A percentile compares a stretch with the other conserved stretches of the same genome.
phyloP scores from a whole-genome alignment of 37 sponge, comb jelly and placozoan genomes.

The Mnemiopsis leidyi region DNA sequence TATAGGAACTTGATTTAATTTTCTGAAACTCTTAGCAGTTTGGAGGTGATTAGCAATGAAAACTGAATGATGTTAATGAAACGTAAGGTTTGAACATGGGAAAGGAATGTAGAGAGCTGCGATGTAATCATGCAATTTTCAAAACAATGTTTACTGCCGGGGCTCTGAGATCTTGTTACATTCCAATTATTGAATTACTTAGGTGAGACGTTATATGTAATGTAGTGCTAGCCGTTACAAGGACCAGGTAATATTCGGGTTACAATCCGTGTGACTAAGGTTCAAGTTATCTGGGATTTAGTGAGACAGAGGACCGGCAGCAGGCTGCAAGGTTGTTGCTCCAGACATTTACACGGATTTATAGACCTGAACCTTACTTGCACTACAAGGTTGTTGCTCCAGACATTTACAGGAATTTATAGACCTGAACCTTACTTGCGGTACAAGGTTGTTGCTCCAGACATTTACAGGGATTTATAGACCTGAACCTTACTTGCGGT shows the following conservation, averaged over 20 bases:
- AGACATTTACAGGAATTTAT: background rate
- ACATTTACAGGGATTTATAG: background rate
- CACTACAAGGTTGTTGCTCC: background rate
- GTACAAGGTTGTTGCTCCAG: background rate
- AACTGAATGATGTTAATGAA: background rate
- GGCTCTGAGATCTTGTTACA: background rate
- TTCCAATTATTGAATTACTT: background rate
- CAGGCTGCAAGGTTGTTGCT: background rate
- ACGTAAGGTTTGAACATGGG: background rate
- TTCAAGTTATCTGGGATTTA: background rate
- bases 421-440: background rate
- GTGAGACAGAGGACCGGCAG: background rate
- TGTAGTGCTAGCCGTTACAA: background rate
- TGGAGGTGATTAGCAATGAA: background rate
- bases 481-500: background rate
- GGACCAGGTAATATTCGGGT: background rate
- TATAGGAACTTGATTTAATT: too few species aligned
- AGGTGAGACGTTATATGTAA: background rate
- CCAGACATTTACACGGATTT: background rate
- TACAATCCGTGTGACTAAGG: background rate
- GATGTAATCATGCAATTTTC: background rate
- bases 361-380: background rate
- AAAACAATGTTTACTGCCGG: background rate
- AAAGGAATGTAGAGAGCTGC: background rate
- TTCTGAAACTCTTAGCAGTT: background rate